phyloP scores from a whole-genome alignment of 2,113 vertebrate genomes.

The Cnemophilus loriae region DNA sequence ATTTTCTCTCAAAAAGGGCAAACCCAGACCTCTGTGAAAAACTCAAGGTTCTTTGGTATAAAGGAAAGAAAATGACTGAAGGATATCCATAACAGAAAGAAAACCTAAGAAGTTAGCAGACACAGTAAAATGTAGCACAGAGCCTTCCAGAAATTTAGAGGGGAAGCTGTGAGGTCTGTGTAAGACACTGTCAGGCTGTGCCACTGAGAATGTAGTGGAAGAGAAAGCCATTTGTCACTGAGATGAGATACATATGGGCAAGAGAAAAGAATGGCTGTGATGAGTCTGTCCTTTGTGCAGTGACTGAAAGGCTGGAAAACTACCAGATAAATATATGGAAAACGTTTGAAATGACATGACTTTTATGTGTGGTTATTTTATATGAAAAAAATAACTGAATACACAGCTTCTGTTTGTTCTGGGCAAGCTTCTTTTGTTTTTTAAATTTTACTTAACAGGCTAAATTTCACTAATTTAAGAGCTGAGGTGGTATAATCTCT shows the following conservation, averaged over 20 bases:
- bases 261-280: not conserved
- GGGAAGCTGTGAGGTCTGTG: not conserved
- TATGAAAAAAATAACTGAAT: not conserved
- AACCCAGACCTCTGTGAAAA: not conserved
- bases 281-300: not conserved
- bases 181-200: not conserved
- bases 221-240: not conserved
- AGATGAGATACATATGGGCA: not conserved
- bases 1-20: not conserved
- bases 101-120: not conserved
- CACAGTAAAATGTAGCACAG: not conserved
- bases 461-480: not conserved
- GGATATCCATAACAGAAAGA: not conserved
- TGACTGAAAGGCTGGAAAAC: not conserved
- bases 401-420: not conserved
- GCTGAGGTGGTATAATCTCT: not conserved
- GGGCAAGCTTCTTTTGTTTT: not conserved
- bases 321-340: not conserved
- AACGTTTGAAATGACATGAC: not conserved
- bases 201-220: not conserved
- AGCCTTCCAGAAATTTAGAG: not conserved
- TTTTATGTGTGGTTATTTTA: not conserved
- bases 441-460: not conserved
- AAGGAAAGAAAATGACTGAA: not conserved
- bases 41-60: not conserved